Conservation (phyloP, 2,113 vertebrate genomes). For the Phycodurus eques region DNA sequence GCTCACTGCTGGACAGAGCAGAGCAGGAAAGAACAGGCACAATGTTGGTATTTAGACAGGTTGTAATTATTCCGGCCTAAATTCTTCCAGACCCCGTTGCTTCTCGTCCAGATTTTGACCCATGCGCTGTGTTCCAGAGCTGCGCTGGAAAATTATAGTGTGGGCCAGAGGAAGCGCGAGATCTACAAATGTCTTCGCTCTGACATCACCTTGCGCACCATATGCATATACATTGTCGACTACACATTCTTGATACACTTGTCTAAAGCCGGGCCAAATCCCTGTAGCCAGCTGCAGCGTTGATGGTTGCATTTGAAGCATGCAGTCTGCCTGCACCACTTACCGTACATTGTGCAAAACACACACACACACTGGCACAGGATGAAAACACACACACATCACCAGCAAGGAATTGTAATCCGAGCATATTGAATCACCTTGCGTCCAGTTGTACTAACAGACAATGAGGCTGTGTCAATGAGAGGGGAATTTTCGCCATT, state of each 20-base stretch:
- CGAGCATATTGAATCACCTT: constrained; percentile 26
- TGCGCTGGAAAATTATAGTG: constrained; percentile 37
- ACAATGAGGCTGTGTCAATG: constrained; percentile 2
- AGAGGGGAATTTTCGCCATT: neutral
- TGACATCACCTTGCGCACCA: constrained; percentile 48
- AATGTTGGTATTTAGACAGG: constrained; percentile 52
- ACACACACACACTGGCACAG: constrained; percentile 14
- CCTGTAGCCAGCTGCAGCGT: constrained; percentile 28
- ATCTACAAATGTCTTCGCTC: constrained; percentile 34
- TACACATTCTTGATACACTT: constrained; percentile 11
- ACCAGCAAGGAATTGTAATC: constrained; percentile 42
- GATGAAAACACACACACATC: constrained; percentile 27
- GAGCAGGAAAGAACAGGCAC: constrained; percentile 24
- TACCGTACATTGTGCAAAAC: constrained; percentile 19
- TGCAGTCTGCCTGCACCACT: constrained; percentile 17
- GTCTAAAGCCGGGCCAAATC: constrained; percentile 29
- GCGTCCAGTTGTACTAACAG: constrained; percentile 4
- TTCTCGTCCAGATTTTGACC: constrained; percentile 48
- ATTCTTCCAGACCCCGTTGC: constrained; percentile 51
- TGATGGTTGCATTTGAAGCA: constrained; percentile 45
- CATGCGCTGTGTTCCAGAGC: constrained; percentile 42
- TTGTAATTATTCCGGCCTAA: constrained; percentile 63
- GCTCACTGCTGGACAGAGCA: constrained; percentile 33
- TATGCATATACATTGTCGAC: constrained; percentile 27
- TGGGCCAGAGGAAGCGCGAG: constrained; percentile 17